Conservation (phyloP, 2,888 invertebrate species). For the Siphlonurus alternatus region DNA sequence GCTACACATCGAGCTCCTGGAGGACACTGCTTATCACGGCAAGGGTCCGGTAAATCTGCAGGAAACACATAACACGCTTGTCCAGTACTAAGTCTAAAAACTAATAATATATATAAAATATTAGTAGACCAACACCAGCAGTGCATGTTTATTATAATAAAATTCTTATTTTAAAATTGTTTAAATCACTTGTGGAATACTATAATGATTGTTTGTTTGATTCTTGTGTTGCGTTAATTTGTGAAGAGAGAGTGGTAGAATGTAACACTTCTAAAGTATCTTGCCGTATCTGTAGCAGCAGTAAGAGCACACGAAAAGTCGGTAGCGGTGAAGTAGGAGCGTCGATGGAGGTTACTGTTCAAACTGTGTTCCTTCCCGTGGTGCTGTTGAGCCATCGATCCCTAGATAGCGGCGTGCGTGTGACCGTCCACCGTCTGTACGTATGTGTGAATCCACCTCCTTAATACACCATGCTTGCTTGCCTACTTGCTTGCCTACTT, state of each 20-base stretch:
- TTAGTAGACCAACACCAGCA: neutral
- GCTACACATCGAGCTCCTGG: slow-evolving; percentile 50
- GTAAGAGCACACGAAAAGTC: no score
- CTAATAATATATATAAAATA: neutral
- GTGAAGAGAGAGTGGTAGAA: no score
- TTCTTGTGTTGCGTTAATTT: no score
- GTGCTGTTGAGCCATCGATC: neutral
- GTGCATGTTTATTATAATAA: neutral
- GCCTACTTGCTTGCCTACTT: neutral
- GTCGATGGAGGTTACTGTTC: neutral
- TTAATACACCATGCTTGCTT: neutral
- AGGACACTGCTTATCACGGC: slow-evolving; percentile 46
- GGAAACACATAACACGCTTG: slow-evolving; percentile 35
- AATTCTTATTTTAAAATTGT: neutral
- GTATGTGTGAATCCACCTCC: neutral
- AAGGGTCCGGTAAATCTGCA: slow-evolving; percentile 53
- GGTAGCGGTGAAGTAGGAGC: neutral
- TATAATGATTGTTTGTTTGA: no score
- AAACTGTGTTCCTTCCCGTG: neutral
- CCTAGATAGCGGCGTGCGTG: neutral
- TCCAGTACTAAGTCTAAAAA: slow-evolving; percentile 1
- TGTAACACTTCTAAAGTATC: no score
- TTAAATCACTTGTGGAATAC: neutral
- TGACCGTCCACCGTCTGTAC: neutral
- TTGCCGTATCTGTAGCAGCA: neutral